Evolutionary conservation across 2,113 vertebrate species (phyloP), one percentile per base, ranked within the genome.

Genomic region (Gorsachius goisagi): DNA sequence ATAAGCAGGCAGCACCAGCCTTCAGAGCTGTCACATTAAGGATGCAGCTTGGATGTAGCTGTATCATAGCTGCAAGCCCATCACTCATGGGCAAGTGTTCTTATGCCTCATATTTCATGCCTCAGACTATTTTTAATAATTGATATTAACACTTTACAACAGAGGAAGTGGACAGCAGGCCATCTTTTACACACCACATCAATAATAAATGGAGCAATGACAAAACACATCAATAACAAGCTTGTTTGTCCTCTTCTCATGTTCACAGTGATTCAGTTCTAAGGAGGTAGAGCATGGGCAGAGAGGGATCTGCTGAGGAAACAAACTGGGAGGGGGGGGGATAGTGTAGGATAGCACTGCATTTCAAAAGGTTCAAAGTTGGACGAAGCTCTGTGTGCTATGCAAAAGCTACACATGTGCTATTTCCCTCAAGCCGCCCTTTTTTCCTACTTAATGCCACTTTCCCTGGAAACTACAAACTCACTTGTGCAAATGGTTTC

Each of bases 81-180:
- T 84, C 53, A 12, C 35, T 63, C 63, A 59, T 0, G 7, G 80
- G 39, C 76, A 79, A 37, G 63, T 53, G 45, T 37, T 77, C 89
- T 89, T 32, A 55, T 62, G 62, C 28, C 75, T 67, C n/a, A 5
- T 52, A 89, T 80, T 72, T 93, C 22, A 23, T 87, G 68, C 77
- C 44, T 93, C 58, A 86, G 76, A 72, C 59, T 92, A 18, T 59
- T 87, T 96, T 89, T 59, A 95, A 95, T 93, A 93, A 95, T 86
- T 67, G 76, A 83, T 89, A 90, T 80, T 89, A 91, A 89, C 81
- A 41, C 59, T 94, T 72, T 21, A 11, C 15, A 80, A 6, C 60
- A 63, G 45, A 63, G 84, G 53, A 94, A 86, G 55, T 50, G 88
- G 87, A 75, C 80, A 79, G 76, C 10, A 58, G 83, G 71, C 56